phyloP scores from a whole-genome alignment of 2,797 vertebrate genomes.

The Lerista edwardsae region DNA sequence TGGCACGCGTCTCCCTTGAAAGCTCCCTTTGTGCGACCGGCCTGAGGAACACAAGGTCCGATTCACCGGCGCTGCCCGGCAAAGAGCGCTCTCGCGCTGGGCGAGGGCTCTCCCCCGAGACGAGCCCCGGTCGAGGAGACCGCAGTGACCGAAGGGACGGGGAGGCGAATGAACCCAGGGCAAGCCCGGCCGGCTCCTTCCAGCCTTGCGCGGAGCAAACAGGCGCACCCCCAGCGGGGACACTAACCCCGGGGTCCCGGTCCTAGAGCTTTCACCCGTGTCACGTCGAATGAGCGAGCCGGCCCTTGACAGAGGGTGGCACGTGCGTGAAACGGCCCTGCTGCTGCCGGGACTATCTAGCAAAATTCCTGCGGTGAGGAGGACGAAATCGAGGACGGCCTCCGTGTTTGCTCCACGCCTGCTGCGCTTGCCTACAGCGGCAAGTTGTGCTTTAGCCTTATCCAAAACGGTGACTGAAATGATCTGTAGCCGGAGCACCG shows the following conservation, averaged over 20 bases:
- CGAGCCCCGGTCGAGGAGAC: too few species aligned
- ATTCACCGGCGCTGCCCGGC: conserved; percentile 75
- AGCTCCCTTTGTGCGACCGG: conserved; percentile 76
- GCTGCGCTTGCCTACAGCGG: too few species aligned
- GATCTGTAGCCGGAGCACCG: neutral
- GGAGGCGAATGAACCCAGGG: neutral
- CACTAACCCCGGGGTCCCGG: neutral
- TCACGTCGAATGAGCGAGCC: neutral
- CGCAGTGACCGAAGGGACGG: neutral
- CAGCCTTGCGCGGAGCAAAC: conserved; percentile 41
- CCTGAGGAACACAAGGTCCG: too few species aligned
- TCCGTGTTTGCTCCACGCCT: too few species aligned
- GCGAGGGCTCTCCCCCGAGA: neutral
- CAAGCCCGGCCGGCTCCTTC: conserved; percentile 12
- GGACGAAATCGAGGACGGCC: neutral
- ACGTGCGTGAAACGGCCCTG: neutral
- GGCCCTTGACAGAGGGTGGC: neutral
- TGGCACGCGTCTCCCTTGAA: conserved; percentile 60
- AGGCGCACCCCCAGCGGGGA: neutral
- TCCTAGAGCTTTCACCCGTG: neutral
- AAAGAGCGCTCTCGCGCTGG: conserved; percentile 36
- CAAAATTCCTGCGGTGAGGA: too few species aligned
- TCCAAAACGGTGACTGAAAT: neutral
- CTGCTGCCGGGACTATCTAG: too few species aligned
- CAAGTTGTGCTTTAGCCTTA: neutral